A percentile compares a stretch with the other conserved stretches of the same genome.
These are phyloP conservation scores for Crepidodera aurea DNA, from an alignment of 2,888 invertebrate genomes.

Conservation along the genomic window DNA sequence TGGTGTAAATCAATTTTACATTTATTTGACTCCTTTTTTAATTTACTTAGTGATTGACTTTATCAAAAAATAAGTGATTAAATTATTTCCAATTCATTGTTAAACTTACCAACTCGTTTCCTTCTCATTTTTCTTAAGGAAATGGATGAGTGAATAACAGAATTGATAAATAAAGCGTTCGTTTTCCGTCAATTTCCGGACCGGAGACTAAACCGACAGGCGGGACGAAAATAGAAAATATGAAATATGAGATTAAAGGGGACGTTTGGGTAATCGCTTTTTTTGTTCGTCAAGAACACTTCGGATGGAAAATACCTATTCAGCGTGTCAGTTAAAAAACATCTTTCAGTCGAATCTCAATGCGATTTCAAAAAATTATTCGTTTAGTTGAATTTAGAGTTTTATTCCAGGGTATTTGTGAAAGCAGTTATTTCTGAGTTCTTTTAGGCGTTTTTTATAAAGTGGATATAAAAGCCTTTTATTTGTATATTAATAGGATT, in stretches of 20 bases:
- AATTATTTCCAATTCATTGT: too few species aligned
- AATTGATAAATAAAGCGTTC: slow-evolving; percentile 18
- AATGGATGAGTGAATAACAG: slow-evolving; percentile 2
- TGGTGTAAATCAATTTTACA: too few species aligned
- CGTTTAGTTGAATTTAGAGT: slow-evolving; percentile 5
- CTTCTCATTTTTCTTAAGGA: too few species aligned
- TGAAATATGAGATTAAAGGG: slow-evolving; percentile 22
- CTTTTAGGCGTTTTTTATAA: too few species aligned
- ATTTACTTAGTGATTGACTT: too few species aligned
- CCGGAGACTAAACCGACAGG: slow-evolving; percentile 30
- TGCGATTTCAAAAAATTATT: slow-evolving; percentile 10
- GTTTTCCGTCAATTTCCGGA: slow-evolving; percentile 31
- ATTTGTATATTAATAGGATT: too few species aligned
- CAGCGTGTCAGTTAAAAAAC: slow-evolving; percentile 19
- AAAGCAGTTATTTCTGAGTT: too few species aligned
- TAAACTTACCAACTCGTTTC: too few species aligned
- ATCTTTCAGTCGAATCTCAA: slow-evolving; percentile 12
- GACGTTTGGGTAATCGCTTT: slow-evolving; percentile 18
- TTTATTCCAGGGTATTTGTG: too few species aligned
- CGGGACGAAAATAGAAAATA: slow-evolving; percentile 20
- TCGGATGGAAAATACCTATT: slow-evolving; percentile 20
- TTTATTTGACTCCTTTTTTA: too few species aligned
- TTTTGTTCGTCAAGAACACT: slow-evolving; percentile 16
- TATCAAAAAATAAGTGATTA: too few species aligned
- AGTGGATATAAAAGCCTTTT: too few species aligned